Evolutionary conservation across 1,140 invertebrate genomes (phyloP), one percentile per base, ranked within the genome.

Genomic region (Dysdera silvatica): DNA sequence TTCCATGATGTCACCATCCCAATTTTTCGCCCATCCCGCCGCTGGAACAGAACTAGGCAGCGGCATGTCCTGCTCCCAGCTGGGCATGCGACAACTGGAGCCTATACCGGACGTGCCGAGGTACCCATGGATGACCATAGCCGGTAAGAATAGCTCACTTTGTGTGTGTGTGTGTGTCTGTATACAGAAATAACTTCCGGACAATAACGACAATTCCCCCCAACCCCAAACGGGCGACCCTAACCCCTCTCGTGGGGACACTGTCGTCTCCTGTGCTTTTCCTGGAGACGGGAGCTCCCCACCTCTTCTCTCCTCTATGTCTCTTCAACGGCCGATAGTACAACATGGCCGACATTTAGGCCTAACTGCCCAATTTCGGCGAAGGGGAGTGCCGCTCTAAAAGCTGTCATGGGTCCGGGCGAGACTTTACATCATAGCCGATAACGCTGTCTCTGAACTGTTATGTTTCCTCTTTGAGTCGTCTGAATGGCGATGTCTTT

Each of bases 41-140:
- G 65, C 87, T 86, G 68, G 85, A 84, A 8, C 70, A 70, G 53
- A 70, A 66, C 35, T 82, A 79, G 85, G 43, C 79, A 81, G 0
- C 79, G 80, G 24, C 77, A 80, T 55, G 74, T 75, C 14, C 77
- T 72, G 69, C 67, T 79, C 54, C 55, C 69, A 66, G 49, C 58
- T 61, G 59, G 68, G 45, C 48, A 70, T 61, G 56, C 60, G 6
- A 78, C 81, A 28, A 75, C 77, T 28, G 80, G 78, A 32, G 79
- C 80, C 28, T 79, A 83, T 29, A 84, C 85, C 26, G 83, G 87
- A 89, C 77, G 88, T 93, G 73, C 89, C 90, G 10, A 82, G 90
- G 72, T 94, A 94, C 77, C 91, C 91, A 12, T 95, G 91, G 91
- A 94, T 95, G 90, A 90, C 90, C 69, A 91, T 94, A 76, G 92